Conservation (phyloP, 2,888 invertebrate genomes). For the Ophonus ardosiacus region DNA sequence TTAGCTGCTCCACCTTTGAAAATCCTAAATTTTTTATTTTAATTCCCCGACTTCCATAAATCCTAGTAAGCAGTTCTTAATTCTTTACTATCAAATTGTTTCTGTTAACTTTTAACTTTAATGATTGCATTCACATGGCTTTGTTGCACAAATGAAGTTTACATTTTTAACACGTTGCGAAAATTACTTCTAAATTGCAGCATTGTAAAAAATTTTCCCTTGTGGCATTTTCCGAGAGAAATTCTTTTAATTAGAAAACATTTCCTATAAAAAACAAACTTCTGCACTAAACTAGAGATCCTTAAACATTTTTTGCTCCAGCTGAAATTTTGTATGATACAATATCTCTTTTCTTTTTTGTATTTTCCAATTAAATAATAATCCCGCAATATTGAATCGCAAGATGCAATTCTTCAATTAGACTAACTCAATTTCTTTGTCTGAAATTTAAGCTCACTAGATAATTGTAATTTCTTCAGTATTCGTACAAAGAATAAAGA, state of each 20-base stretch:
- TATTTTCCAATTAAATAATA: no score
- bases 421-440: no score
- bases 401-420: no score
- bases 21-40: conserved; percentile 59
- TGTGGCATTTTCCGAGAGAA: not conserved
- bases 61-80: conserved; percentile 28
- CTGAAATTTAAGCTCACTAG: no score
- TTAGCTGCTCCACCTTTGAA: conserved; percentile 48
- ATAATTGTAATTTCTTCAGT: no score
- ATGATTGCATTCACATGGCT: not conserved
- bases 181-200: not conserved
- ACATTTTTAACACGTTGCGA: conserved; percentile 3
- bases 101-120: conserved; percentile 1
- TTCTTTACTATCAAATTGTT: conserved; percentile 24
- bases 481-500: no score
- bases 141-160: not conserved
- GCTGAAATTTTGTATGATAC: no score
- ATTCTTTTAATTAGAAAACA: not conserved
- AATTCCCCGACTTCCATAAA: conserved; percentile 51
- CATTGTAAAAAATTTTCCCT: not conserved
- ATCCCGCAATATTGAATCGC: no score
- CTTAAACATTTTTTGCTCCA: no score
- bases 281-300: no score
- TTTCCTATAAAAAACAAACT: not conserved
- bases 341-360: no score